These are phyloP conservation scores for Pseudococcus viburni DNA, from an alignment of 2,888 invertebrate genomes.

Conservation along the genomic window DNA sequence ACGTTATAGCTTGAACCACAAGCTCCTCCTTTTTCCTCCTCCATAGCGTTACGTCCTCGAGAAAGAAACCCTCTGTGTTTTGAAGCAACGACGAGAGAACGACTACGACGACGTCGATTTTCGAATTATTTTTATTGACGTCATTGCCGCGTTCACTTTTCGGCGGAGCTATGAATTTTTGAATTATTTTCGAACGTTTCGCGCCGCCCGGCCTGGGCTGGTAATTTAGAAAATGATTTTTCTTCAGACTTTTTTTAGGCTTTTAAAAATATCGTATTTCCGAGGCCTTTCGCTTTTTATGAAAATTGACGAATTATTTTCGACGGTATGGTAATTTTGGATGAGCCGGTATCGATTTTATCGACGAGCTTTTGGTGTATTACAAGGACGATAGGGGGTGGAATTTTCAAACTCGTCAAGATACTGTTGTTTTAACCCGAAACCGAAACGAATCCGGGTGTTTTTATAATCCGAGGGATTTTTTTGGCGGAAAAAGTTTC, in stretches of 20 bases:
- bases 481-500: background rate
- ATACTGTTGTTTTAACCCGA: background rate
- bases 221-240: background rate
- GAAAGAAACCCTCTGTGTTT: slow-evolving; percentile 61
- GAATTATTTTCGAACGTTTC: background rate
- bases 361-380: background rate
- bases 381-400: background rate
- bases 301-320: background rate
- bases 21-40: slow-evolving; percentile 62
- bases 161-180: slow-evolving; percentile 23
- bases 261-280: background rate
- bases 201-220: background rate
- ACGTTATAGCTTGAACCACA: slow-evolving; percentile 64
- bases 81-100: slow-evolving; percentile 1
- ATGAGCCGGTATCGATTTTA: background rate
- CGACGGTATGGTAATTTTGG: background rate
- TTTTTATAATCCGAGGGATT: background rate
- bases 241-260: background rate
- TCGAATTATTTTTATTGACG: slow-evolving; percentile 60
- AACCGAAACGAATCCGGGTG: background rate
- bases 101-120: slow-evolving; percentile 58
- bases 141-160: slow-evolving; percentile 63
- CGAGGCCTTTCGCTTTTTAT: background rate
- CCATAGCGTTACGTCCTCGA: slow-evolving; percentile 59
- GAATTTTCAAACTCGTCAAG: background rate